phyloP scores from a whole-genome alignment of 2,888 invertebrate species.

The Balanococcus diminutus region DNA sequence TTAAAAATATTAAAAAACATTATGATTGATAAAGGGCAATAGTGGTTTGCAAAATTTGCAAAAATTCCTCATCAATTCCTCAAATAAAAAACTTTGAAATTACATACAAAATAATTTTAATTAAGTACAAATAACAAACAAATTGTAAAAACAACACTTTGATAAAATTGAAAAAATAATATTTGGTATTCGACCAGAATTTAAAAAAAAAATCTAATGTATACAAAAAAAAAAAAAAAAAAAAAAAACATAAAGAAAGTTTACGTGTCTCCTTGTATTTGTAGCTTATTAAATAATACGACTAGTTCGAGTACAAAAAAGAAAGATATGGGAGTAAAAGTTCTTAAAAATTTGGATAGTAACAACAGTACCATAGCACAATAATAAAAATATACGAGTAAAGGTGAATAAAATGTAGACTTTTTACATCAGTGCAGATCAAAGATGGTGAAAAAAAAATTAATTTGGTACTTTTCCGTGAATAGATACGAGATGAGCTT shows the following conservation, averaged over 20 bases:
- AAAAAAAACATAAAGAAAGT: neutral
- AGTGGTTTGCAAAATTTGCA: neutral
- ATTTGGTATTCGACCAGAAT: neutral
- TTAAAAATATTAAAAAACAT: too few species aligned
- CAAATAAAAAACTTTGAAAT: neutral
- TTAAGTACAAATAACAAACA: neutral
- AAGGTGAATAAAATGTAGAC: neutral
- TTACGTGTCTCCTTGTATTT: too few species aligned
- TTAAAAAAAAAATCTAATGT: neutral
- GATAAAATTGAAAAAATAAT: too few species aligned
- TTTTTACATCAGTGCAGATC: neutral
- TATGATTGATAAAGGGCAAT: neutral
- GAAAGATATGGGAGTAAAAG: neutral
- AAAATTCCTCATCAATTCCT: neutral
- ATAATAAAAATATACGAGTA: neutral
- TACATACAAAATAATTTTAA: neutral
- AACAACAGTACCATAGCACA: neutral
- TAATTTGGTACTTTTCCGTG: conserved; percentile 45
- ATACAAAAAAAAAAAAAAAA: neutral
- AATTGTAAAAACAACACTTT: neutral
- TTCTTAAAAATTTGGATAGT: neutral
- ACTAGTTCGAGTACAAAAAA: neutral
- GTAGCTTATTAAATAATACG: too few species aligned
- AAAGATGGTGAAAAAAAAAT: neutral
- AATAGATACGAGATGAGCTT: conserved; percentile 49